Conservation (phyloP, 1,140 invertebrate species). For the Tribolium castaneum region DNA sequence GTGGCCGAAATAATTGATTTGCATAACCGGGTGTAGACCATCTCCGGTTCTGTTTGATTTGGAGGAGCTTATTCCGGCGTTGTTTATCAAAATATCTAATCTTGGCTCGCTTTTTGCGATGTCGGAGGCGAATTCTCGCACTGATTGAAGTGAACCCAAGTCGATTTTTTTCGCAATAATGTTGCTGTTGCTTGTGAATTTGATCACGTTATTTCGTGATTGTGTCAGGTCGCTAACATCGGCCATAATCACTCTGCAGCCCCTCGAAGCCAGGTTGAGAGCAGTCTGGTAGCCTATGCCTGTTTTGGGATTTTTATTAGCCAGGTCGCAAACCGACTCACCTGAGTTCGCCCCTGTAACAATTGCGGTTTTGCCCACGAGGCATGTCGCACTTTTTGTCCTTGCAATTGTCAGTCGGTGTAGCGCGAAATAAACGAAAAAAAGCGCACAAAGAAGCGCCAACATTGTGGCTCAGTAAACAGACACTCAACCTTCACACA, state of each 20-base stretch:
- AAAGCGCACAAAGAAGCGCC: background rate
- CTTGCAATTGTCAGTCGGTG: background rate
- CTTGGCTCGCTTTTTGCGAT: constrained; percentile 72
- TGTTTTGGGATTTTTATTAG: background rate
- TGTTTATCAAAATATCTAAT: constrained; percentile 85
- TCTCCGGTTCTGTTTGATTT: constrained; percentile 67
- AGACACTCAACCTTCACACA: background rate
- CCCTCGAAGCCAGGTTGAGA: constrained; percentile 9
- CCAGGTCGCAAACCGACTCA: background rate
- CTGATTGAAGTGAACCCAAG: constrained; percentile 71
- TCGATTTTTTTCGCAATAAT: constrained; percentile 71
- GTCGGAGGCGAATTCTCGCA: constrained; percentile 71
- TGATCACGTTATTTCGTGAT: background rate
- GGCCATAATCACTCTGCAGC: constrained; percentile 4
- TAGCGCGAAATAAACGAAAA: background rate
- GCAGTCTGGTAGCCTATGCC: constrained; percentile 3
- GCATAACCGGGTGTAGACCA: constrained; percentile 70
- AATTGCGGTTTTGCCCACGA: background rate
- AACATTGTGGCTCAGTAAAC: background rate
- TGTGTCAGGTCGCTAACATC: background rate
- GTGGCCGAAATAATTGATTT: constrained; percentile 62
- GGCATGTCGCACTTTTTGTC: background rate
- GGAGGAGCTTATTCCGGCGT: constrained; percentile 73
- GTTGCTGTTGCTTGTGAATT: constrained; percentile 66
- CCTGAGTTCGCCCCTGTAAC: background rate